Conservation (phyloP, 2,797 vertebrate species). For the Gadopsis marmoratus region DNA sequence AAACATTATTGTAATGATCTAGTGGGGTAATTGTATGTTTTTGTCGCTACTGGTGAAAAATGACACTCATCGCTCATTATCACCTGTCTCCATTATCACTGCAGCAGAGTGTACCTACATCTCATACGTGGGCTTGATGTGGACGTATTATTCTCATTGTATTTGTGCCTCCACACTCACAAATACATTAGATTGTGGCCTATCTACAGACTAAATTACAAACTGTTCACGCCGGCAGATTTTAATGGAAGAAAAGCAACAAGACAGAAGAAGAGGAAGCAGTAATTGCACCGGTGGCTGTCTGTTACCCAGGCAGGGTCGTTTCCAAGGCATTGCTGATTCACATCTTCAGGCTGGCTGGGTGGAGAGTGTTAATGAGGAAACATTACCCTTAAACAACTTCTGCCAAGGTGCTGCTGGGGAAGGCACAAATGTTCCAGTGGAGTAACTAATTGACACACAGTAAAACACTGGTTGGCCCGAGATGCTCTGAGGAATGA, state of each 20-base stretch:
- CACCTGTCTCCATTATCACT: slow-evolving; percentile 16
- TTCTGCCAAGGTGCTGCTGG: slow-evolving; percentile 26
- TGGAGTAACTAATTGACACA: slow-evolving; percentile 30
- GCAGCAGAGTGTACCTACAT: background rate
- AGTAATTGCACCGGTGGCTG: slow-evolving; percentile 20
- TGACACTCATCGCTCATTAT: background rate
- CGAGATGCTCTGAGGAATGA: slow-evolving; percentile 20
- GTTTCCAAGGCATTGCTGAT: slow-evolving; percentile 39
- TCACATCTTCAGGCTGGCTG: slow-evolving; percentile 37
- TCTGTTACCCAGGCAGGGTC: slow-evolving; percentile 12
- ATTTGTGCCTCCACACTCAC: background rate
- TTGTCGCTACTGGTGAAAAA: background rate
- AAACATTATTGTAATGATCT: background rate
- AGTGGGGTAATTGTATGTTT: background rate
- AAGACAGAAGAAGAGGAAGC: slow-evolving; percentile 4
- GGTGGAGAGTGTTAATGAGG: slow-evolving; percentile 37
- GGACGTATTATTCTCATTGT: background rate
- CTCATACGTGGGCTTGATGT: background rate
- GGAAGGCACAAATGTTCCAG: slow-evolving; percentile 36
- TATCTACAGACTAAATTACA: slow-evolving; percentile 2
- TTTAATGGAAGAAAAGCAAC: slow-evolving; percentile 20
- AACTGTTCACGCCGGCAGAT: background rate
- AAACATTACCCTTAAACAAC: slow-evolving; percentile 44
- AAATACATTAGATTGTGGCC: background rate
- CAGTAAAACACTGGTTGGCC: background rate